These are phyloP conservation scores for Pinctada fucata DNA, from an alignment of 2,888 invertebrate genomes.

Conservation along the genomic window DNA sequence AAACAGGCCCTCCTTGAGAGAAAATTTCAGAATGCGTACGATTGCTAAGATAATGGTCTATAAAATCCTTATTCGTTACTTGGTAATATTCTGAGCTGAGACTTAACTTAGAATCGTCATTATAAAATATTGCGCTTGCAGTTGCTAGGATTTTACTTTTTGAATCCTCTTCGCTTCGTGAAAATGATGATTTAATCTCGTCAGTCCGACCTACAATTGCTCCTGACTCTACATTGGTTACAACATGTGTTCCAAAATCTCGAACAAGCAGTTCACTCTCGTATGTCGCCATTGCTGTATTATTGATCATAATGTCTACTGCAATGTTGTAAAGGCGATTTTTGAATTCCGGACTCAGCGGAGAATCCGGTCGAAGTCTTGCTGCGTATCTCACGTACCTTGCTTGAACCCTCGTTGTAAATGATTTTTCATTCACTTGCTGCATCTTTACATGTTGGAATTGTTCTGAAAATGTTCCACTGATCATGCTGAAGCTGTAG, in stretches of 20 bases:
- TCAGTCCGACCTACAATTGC: constrained; percentile 58
- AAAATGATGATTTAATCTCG: constrained; percentile 46
- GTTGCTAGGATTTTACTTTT: constrained; percentile 49
- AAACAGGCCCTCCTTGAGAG: constrained; percentile 41
- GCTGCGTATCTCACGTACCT: constrained; percentile 58
- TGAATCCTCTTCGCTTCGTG: constrained; percentile 38
- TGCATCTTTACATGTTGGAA: constrained; percentile 51
- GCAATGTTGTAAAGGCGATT: constrained; percentile 61
- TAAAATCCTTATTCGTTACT: constrained; percentile 35
- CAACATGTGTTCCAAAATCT: constrained; percentile 69
- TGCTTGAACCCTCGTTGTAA: constrained; percentile 57
- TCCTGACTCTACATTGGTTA: constrained; percentile 62
- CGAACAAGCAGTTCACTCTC: constrained; percentile 65
- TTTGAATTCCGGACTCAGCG: constrained; percentile 52
- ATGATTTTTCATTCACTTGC: constrained; percentile 55
- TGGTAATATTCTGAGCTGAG: constrained; percentile 43
- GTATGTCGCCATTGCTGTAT: constrained; percentile 59
- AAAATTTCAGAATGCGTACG: not conserved
- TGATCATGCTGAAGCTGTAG: constrained; percentile 42
- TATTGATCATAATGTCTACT: constrained; percentile 52
- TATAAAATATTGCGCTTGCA: constrained; percentile 60
- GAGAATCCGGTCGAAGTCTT: constrained; percentile 54
- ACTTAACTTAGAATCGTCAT: constrained; percentile 33
- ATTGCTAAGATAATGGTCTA: constrained; percentile 25
- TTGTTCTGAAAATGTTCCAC: constrained; percentile 61